Percentiles rank a stretch among this genome's conserved stretches.
These are phyloP conservation scores for Leucophenga maculata DNA, from an alignment of 2,888 invertebrate genomes.

Conservation along the genomic window DNA sequence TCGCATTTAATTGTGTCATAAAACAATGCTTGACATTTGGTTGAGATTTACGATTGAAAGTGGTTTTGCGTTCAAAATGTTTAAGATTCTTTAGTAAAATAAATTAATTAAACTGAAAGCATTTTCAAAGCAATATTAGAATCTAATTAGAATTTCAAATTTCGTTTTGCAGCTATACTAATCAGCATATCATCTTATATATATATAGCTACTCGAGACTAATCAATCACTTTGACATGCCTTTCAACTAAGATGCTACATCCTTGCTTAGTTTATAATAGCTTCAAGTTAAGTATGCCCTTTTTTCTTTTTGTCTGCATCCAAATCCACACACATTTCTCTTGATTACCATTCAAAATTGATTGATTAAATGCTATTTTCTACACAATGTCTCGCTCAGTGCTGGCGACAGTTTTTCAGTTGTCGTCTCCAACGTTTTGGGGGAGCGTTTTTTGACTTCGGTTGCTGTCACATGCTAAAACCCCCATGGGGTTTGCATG, in stretches of 20 bases:
- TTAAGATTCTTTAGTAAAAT: slow-evolving; percentile 33
- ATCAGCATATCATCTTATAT: neutral
- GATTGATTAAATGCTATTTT: slow-evolving; percentile 64
- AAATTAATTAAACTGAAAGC: slow-evolving; percentile 63
- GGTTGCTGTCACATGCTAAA: neutral
- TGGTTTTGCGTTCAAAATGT: neutral
- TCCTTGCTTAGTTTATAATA: slow-evolving; percentile 10
- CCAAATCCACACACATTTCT: slow-evolving; percentile 36
- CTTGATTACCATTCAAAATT: slow-evolving; percentile 67
- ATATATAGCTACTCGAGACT: too few relatives aligned
- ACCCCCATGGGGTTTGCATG: neutral
- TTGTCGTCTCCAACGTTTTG: neutral
- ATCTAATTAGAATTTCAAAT: slow-evolving; percentile 19
- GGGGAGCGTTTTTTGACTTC: neutral
- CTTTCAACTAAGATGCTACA: slow-evolving; percentile 2
- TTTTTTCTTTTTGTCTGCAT: neutral
- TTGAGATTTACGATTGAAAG: slow-evolving; percentile 59
- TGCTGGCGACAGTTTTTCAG: neutral
- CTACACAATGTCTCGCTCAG: slow-evolving; percentile 32
- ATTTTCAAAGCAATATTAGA: slow-evolving; percentile 15
- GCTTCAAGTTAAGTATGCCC: neutral
- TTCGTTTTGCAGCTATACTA: neutral
- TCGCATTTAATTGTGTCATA: slow-evolving; percentile 50
- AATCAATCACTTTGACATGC: slow-evolving; percentile 16
- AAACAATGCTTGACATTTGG: slow-evolving; percentile 55